A percentile compares a stretch with the other conserved stretches of the same genome.
Evolutionary conservation across 2,113 vertebrate species (phyloP).

Genomic region (Caracal caracal): DNA sequence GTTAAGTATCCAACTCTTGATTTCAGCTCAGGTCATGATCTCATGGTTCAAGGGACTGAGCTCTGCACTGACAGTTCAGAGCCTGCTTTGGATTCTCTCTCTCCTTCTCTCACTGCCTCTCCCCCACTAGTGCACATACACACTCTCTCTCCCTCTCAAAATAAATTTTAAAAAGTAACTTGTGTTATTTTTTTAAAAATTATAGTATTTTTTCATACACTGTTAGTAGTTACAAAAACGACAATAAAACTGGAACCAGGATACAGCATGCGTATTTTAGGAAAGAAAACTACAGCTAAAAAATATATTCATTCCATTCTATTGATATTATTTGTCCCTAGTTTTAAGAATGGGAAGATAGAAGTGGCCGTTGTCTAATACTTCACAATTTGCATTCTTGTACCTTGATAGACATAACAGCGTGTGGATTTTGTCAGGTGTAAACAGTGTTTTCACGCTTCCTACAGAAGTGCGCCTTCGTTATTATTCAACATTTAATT

Average conservation of each 20-base stretch:
- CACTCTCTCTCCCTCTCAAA: too few species aligned
- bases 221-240: neutral
- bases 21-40: too few species aligned
- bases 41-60: too few species aligned
- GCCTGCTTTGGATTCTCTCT: too few species aligned
- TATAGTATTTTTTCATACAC: neutral
- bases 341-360: constrained; percentile 21
- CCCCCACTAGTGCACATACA: too few species aligned
- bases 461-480: constrained; percentile 41
- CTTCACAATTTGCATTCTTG: constrained; percentile 57
- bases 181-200: neutral
- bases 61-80: too few species aligned
- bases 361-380: constrained; percentile 53
- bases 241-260: neutral
- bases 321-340: neutral
- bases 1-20: too few species aligned
- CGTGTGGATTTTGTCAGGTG: constrained; percentile 69
- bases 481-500: constrained; percentile 77
- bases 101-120: too few species aligned
- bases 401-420: constrained; percentile 50
- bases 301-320: neutral
- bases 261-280: neutral
- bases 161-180: neutral
- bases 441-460: constrained; percentile 74
- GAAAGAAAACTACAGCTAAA: neutral